A percentile compares a stretch with the other conserved stretches of the same genome.
These are phyloP conservation scores for Megalopta genalis DNA, from an alignment of 1,140 invertebrate species.

Conservation along the genomic window DNA sequence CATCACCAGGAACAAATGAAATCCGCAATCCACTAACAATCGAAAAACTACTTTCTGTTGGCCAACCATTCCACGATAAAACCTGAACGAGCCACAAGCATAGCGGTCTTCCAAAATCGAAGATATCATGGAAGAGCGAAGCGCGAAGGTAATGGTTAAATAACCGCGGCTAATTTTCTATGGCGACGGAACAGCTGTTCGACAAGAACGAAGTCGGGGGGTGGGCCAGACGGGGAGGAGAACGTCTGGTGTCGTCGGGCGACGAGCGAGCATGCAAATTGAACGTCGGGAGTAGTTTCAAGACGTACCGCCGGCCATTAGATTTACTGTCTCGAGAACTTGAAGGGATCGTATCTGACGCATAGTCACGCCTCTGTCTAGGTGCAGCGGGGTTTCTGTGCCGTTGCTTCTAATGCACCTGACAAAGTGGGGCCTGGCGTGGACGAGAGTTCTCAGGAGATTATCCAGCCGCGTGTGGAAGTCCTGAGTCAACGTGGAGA, in stretches of 20 bases:
- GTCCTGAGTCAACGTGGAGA: conserved; percentile 95
- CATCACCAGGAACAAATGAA: too few relatives aligned
- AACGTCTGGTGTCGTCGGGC: not conserved
- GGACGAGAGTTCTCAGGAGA: conserved; percentile 92
- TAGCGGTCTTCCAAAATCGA: too few relatives aligned
- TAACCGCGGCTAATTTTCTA: too few relatives aligned
- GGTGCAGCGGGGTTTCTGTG: conserved; percentile 87
- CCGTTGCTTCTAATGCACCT: conserved; percentile 93
- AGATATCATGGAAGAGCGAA: too few relatives aligned
- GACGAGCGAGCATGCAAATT: not conserved
- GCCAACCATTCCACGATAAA: too few relatives aligned
- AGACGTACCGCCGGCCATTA: conserved; percentile 91
- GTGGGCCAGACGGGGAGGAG: too few relatives aligned
- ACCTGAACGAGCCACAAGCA: too few relatives aligned
- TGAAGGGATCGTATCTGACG: conserved; percentile 93
- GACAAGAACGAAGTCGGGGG: too few relatives aligned
- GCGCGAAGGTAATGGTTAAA: too few relatives aligned
- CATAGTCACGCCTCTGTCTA: conserved; percentile 90
- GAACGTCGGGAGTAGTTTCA: conserved; percentile 8
- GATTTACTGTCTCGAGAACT: conserved; percentile 95
- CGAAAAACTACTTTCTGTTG: too few relatives aligned
- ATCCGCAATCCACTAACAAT: too few relatives aligned
- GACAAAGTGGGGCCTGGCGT: conserved; percentile 96
- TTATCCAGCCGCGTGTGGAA: conserved; percentile 96
- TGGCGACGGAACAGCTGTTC: too few relatives aligned